Percentiles rank a stretch among this genome's conserved stretches.
phyloP scores from a whole-genome alignment of 2,888 invertebrate species.

The Noctua fimbriata region DNA sequence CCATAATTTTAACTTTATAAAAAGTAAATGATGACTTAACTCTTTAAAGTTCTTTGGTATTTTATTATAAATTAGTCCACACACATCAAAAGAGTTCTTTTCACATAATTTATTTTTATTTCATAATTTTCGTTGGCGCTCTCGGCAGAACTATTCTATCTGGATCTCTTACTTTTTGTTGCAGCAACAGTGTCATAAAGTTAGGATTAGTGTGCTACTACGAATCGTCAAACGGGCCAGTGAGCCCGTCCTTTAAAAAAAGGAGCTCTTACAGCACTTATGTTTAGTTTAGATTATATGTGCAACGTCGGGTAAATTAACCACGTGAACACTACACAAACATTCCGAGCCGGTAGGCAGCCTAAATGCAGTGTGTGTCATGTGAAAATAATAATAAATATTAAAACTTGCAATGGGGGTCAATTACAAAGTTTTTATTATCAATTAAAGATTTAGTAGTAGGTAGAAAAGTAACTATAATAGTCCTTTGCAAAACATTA shows the following conservation, averaged over 20 bases:
- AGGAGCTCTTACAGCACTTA: neutral
- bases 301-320: neutral
- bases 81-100: too few relatives aligned
- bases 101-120: too few relatives aligned
- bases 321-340: neutral
- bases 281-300: neutral
- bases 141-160: too few relatives aligned
- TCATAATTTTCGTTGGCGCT: too few relatives aligned
- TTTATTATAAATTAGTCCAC: too few relatives aligned
- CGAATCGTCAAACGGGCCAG: neutral
- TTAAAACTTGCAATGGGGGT: neutral
- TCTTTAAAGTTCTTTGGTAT: too few relatives aligned
- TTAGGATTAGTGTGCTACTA: neutral
- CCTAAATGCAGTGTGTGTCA: neutral
- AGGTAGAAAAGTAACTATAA: neutral
- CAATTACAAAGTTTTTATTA: neutral
- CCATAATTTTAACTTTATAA: too few relatives aligned
- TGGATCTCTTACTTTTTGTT: neutral
- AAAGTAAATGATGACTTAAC: too few relatives aligned
- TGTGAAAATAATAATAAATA: neutral
- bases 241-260: neutral
- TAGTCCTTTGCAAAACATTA: neutral
- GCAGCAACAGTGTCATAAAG: conserved; percentile 13
- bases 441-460: neutral
- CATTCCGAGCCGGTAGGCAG: neutral